These are phyloP conservation scores for Cabera pusaria DNA, from an alignment of 2,888 invertebrate genomes.

Conservation along the genomic window DNA sequence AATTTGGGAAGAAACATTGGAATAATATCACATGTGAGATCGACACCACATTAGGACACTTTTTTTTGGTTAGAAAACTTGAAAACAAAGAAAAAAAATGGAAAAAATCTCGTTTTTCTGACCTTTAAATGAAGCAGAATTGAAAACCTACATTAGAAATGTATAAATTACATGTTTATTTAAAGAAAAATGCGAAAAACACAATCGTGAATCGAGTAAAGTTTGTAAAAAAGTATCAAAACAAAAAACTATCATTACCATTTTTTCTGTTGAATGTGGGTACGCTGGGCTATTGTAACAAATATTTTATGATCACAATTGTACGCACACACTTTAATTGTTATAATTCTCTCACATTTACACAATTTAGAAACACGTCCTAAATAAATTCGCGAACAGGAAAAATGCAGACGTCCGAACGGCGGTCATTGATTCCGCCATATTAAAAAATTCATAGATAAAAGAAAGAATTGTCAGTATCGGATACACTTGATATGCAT, in stretches of 20 bases:
- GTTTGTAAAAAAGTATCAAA: conserved; percentile 82
- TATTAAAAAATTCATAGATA: conserved; percentile 75
- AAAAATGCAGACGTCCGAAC: conserved; percentile 71
- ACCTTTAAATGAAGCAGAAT: conserved; percentile 21
- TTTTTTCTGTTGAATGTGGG: conserved; percentile 62
- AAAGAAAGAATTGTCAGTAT: conserved; percentile 58
- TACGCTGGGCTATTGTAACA: conserved; percentile 30
- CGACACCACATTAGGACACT: conserved; percentile 67
- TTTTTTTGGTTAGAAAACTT: conserved; percentile 80
- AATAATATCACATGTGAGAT: conserved; percentile 71
- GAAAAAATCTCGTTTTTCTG: conserved; percentile 52
- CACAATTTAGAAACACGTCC: conserved; percentile 46
- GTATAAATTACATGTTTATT: conserved; percentile 31
- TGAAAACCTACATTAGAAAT: conserved; percentile 20
- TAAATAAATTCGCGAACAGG: conserved; percentile 52
- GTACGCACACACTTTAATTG: conserved; percentile 38
- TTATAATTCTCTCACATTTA: conserved; percentile 56
- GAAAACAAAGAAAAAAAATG: conserved; percentile 77
- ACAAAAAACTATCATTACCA: conserved; percentile 84
- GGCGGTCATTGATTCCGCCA: conserved; percentile 82
- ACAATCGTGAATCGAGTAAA: conserved; percentile 63
- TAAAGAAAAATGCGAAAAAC: conserved; percentile 50
- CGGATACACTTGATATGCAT: conserved; percentile 48
- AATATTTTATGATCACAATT: conserved; percentile 29
- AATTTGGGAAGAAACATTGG: conserved; percentile 54